These are phyloP conservation scores for Dorcus hopei DNA, from an alignment of 2,888 invertebrate species.

Conservation along the genomic window DNA sequence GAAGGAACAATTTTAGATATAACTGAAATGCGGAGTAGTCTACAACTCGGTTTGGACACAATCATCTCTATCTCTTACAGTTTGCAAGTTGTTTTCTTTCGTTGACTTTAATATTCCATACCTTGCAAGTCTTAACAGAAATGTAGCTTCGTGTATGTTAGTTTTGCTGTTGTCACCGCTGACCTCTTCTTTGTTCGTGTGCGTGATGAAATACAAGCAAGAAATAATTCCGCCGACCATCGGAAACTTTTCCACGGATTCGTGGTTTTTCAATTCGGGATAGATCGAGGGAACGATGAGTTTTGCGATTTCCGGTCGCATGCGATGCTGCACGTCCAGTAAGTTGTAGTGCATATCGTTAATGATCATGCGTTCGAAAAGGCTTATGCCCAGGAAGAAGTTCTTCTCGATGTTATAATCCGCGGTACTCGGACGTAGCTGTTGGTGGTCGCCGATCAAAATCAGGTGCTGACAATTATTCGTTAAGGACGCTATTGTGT, in stretches of 20 bases:
- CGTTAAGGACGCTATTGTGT: conserved; percentile 74
- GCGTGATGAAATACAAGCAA: conserved; percentile 68
- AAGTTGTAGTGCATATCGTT: conserved; percentile 58
- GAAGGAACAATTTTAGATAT: too few species aligned
- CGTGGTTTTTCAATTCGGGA: conserved; percentile 57
- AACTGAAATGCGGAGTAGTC: too few species aligned
- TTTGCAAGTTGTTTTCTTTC: too few species aligned
- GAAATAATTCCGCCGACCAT: conserved; percentile 58
- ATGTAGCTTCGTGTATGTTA: conserved; percentile 64
- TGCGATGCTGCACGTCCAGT: conserved; percentile 69
- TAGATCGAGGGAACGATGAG: conserved; percentile 69
- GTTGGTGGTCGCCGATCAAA: conserved; percentile 83
- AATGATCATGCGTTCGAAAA: conserved; percentile 77
- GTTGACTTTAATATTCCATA: too few species aligned
- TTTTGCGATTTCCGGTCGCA: conserved; percentile 65
- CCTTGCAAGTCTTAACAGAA: conserved; percentile 57
- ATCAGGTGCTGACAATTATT: conserved; percentile 74
- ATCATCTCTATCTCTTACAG: too few species aligned
- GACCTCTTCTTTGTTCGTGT: conserved; percentile 57
- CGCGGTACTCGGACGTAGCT: conserved; percentile 60
- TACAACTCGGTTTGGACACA: too few species aligned
- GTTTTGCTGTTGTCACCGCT: conserved; percentile 59
- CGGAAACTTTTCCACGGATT: conserved; percentile 56
- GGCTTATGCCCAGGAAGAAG: conserved; percentile 70
- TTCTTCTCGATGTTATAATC: conserved; percentile 64